Conservation (phyloP, 2,113 vertebrate species). For the Anguilla japonica region DNA sequence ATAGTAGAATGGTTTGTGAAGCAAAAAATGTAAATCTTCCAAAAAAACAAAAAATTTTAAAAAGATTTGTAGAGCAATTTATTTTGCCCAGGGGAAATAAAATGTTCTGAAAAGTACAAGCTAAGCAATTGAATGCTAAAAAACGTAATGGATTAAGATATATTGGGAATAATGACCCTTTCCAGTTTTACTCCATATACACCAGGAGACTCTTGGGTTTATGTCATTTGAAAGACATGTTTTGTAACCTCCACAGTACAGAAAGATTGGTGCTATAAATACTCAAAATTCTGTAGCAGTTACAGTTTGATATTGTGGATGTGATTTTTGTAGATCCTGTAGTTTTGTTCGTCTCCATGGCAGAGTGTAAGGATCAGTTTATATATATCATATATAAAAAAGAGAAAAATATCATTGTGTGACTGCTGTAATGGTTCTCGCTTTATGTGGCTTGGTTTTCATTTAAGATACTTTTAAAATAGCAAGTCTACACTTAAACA, state of each 20-base stretch:
- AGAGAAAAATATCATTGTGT: conserved; percentile 50
- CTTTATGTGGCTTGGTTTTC: conserved; percentile 69
- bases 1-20: conserved; percentile 75
- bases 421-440: conserved; percentile 69
- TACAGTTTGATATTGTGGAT: conserved; percentile 75
- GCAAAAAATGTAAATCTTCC: conserved; percentile 40
- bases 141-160: conserved; percentile 30
- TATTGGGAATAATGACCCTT: conserved; percentile 34
- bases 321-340: conserved; percentile 62
- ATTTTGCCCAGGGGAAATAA: conserved; percentile 49
- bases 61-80: conserved; percentile 54
- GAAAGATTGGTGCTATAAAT: conserved; percentile 66
- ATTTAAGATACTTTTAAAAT: conserved; percentile 56
- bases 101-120: conserved; percentile 43
- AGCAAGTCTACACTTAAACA: conserved; percentile 39
- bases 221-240: conserved; percentile 44
- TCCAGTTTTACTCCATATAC: conserved; percentile 40
- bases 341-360: conserved; percentile 73
- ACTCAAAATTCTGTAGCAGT: conserved; percentile 71
- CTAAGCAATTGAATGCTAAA: conserved; percentile 50
- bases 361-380: conserved; percentile 72
- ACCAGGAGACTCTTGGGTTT: conserved; percentile 42
- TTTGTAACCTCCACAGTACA: conserved; percentile 51
- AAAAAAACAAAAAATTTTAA: conserved; percentile 60
- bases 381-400: conserved; percentile 32